Evolutionary conservation across 23 tunicate species (phyloP).

Genomic region (Clavelina lepadiformis): DNA sequence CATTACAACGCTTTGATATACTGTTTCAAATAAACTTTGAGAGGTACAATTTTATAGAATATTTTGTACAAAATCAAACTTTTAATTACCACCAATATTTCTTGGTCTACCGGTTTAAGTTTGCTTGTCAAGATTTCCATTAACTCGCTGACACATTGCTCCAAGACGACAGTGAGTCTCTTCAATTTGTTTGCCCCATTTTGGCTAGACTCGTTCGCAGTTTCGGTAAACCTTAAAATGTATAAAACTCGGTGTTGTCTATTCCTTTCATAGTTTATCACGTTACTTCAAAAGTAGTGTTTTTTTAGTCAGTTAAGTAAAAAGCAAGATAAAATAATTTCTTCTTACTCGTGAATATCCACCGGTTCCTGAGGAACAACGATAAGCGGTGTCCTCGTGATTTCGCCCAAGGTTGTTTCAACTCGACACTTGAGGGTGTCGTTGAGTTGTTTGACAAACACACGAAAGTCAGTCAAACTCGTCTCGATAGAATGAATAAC

Average conservation of each 20-base stretch:
- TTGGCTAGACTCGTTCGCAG: conserved; percentile 26
- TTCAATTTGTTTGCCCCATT: conserved; percentile 33
- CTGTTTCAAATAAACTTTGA: background rate
- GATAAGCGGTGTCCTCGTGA: conserved; percentile 42
- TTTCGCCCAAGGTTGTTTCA: conserved; percentile 47
- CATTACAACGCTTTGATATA: no score
- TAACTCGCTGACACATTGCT: conserved; percentile 66
- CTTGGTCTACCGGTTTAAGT: conserved; percentile 47
- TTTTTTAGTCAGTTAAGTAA: no score
- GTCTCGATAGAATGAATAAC: conserved; percentile 43
- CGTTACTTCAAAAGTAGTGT: no score
- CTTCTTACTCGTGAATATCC: conserved; percentile 45
- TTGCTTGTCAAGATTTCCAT: conserved; percentile 32
- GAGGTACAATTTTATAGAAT: background rate
- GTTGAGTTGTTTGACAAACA: conserved; percentile 61
- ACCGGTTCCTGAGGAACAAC: conserved; percentile 52
- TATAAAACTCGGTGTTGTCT: no score
- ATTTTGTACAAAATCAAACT: background rate
- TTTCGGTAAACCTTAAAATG: conserved; percentile 45
- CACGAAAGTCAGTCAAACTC: conserved; percentile 27
- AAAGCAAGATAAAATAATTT: no score
- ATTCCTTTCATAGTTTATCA: no score
- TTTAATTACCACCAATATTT: conserved; percentile 31
- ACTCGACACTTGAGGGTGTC: conserved; percentile 86
- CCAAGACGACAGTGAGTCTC: conserved; percentile 55